Evolutionary conservation across 2,888 invertebrate species (phyloP), one percentile per base, ranked within the genome.

Genomic region (Orthosia gothica): DNA sequence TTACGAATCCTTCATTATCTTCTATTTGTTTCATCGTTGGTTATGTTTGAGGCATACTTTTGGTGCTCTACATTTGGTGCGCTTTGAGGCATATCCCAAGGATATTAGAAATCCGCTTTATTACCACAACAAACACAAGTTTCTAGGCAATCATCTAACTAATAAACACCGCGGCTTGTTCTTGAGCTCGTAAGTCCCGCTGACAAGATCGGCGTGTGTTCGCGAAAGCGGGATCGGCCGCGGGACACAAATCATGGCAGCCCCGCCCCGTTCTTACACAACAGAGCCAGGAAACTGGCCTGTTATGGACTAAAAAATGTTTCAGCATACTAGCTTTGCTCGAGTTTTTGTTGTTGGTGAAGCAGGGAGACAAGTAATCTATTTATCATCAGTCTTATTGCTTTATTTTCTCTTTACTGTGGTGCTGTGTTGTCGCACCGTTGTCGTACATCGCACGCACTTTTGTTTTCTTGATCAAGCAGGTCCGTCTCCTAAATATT

Each of bases 221-320:
- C 77, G 81, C 74, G 87, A 85, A 82, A 87, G 88, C 76, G 32
- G 78, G 82, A 73, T 70, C 70, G 82, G 74, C 81, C 86, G 70
- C 69, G 61, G 81, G 84, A 84, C 85, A 90, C 89, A 89, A 90
- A 90, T 90, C 89, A 90, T 88, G 81, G 78, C 74, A 45, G 83
- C 68, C 71, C 83, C 89, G 87, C 89, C 90, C 87, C 69, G 59
- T 74, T 74, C 76, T 83, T 76, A 78, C 79, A 78, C 74, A 82
- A 86, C 70, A 52, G 76, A 88, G 73, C 73, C 57, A 84, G 76
- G 76, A 76, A 86, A 82, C 78, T 59, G 55, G 76, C 59, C 64
- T 47, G 59, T 63, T 70, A 62, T 63, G 40, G 20, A 55, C 54
- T 70, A 66, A 76, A 86, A 79, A 76, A 81, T 69, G 1, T 23